Percentiles rank a stretch among this genome's conserved stretches.
Conservation (phyloP, 2,888 invertebrate species). For the Aradus depressus region DNA sequence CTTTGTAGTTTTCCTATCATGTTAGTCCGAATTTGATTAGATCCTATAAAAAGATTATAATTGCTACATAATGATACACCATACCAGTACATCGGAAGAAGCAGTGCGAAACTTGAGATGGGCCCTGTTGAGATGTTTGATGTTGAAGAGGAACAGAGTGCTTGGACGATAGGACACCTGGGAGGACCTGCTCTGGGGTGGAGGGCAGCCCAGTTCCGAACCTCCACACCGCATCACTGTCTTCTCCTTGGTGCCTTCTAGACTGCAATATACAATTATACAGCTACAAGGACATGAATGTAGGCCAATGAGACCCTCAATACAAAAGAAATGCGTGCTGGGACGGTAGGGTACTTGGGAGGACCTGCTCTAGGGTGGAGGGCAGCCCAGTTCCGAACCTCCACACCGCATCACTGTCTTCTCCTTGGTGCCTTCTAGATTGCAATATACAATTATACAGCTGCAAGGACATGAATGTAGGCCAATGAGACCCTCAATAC, state of each 20-base stretch:
- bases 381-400: slow-evolving; percentile 18
- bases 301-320: not conserved
- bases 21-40: too few species aligned
- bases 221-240: slow-evolving; percentile 22
- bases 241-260: slow-evolving; percentile 22
- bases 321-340: not conserved
- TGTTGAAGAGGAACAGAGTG: slow-evolving; percentile 19
- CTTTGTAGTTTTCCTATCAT: too few species aligned
- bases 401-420: slow-evolving; percentile 23
- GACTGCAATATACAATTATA: not conserved
- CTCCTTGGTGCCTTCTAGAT: slow-evolving; percentile 20
- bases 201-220: slow-evolving; percentile 15
- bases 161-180: slow-evolving; percentile 4
- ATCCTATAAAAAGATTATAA: too few species aligned
- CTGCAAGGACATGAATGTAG: not conserved
- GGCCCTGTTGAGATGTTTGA: slow-evolving; percentile 21
- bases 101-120: slow-evolving; percentile 23
- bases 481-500: not conserved
- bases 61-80: too few species aligned
- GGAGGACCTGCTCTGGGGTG: slow-evolving; percentile 4
- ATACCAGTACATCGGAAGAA: slow-evolving; percentile 20
- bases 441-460: not conserved
- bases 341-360: slow-evolving; percentile 2
- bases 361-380: slow-evolving; percentile 4
- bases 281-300: not conserved